Conservation (phyloP, 2,888 invertebrate species). For the Pandemis corylana region DNA sequence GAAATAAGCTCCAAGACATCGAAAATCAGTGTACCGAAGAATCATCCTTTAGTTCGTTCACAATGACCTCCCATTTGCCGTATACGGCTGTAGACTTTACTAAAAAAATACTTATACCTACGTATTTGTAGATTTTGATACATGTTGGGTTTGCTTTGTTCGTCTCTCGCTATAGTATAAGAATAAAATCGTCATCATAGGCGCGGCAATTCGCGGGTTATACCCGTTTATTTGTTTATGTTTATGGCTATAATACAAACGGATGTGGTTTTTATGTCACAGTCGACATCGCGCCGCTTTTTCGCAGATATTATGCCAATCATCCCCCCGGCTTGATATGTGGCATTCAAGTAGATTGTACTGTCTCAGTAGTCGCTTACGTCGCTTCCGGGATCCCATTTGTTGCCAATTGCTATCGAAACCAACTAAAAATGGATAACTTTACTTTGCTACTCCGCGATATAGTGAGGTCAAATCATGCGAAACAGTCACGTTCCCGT, state of each 20-base stretch:
- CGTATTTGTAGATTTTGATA: neutral
- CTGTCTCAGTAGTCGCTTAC: constrained; percentile 7
- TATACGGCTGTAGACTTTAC: too few species aligned
- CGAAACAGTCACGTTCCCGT: too few species aligned
- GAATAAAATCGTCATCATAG: neutral
- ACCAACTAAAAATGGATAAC: neutral
- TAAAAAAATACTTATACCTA: neutral
- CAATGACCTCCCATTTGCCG: too few species aligned
- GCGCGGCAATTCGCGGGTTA: constrained; percentile 8
- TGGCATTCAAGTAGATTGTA: constrained; percentile 16
- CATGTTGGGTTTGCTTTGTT: too few species aligned
- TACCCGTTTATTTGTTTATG: constrained; percentile 12
- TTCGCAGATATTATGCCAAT: constrained; percentile 24
- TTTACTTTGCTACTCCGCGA: too few species aligned
- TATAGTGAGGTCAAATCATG: too few species aligned
- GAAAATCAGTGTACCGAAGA: too few species aligned
- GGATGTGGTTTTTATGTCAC: constrained; percentile 12
- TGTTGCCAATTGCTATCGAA: neutral
- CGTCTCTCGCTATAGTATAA: neutral
- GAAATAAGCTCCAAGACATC: too few species aligned
- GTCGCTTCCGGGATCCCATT: neutral
- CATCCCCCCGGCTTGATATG: constrained; percentile 15
- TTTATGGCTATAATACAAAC: constrained; percentile 15
- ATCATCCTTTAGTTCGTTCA: too few species aligned
- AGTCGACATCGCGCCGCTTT: constrained; percentile 3